These are phyloP conservation scores for Todiramphus saurophagus DNA, from an alignment of 2,113 vertebrate species.

Conservation along the genomic window DNA sequence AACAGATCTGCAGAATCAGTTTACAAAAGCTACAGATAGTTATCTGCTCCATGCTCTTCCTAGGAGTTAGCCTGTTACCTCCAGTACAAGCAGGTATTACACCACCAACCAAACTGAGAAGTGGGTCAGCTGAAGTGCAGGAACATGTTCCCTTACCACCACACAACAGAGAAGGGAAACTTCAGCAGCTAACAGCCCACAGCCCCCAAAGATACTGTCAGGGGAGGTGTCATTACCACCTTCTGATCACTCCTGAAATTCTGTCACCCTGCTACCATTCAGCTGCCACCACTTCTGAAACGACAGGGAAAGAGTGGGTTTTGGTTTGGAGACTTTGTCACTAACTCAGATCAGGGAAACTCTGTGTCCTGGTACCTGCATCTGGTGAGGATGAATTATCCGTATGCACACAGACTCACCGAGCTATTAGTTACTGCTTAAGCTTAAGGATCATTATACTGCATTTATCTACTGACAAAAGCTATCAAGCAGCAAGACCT, in stretches of 20 bases:
- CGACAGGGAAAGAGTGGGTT: neutral
- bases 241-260: neutral
- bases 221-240: neutral
- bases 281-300: neutral
- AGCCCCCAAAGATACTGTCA: neutral
- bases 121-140: neutral
- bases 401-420: neutral
- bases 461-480: neutral
- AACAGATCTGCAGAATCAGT: neutral
- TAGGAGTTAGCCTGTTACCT: neutral
- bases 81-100: neutral
- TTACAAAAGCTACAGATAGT: neutral
- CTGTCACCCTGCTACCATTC: neutral
- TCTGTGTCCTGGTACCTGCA: neutral
- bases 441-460: neutral
- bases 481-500: neutral
- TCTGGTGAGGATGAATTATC: neutral
- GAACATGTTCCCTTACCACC: neutral
- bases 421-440: neutral
- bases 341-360: neutral
- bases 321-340: neutral
- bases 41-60: fast-evolving
- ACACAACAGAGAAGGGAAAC: fast-evolving
- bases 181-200: neutral
- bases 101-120: neutral